phyloP scores from a whole-genome alignment of 2,797 vertebrate genomes.

The Melopsittacus undulatus region DNA sequence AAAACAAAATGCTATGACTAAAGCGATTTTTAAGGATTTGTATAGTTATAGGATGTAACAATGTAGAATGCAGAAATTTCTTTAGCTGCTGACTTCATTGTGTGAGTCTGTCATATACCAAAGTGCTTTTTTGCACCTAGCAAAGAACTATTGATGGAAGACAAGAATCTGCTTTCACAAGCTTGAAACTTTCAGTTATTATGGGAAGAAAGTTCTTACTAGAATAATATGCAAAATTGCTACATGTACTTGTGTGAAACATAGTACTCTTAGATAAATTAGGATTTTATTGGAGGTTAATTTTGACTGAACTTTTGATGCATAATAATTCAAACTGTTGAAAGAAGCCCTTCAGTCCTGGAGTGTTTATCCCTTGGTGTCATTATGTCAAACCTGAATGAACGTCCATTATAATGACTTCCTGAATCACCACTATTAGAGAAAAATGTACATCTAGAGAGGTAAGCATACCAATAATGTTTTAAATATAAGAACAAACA shows the following conservation, averaged over 20 bases:
- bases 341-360: background rate
- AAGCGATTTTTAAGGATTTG: background rate
- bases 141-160: background rate
- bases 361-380: background rate
- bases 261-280: background rate
- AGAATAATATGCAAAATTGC: background rate
- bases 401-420: background rate
- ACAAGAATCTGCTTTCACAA: constrained; percentile 5
- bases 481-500: background rate
- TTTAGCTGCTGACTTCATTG: background rate
- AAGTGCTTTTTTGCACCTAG: background rate
- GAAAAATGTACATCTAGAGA: background rate
- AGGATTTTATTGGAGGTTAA: background rate
- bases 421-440: background rate
- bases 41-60: background rate
- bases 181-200: background rate
- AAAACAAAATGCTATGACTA: background rate
- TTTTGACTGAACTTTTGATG: background rate
- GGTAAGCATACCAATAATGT: background rate
- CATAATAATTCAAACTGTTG: background rate
- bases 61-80: constrained; percentile 8
- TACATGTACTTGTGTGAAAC: background rate
- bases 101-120: background rate
- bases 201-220: background rate
- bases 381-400: background rate